Evolutionary conservation across 1,140 invertebrate genomes (phyloP).

Genomic region (Magallana ariakensis): DNA sequence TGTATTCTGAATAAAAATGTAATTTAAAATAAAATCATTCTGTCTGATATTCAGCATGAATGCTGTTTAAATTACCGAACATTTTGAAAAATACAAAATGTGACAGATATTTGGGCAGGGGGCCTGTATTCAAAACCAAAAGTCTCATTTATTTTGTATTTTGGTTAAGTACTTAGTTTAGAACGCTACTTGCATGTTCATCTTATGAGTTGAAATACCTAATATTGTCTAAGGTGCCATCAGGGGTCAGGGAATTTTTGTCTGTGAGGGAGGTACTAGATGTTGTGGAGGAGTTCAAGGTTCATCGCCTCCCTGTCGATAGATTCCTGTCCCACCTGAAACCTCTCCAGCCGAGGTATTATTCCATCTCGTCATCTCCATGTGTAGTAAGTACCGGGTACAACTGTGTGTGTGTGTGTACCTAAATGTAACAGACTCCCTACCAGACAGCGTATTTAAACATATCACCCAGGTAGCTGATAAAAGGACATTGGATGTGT

Average conservation of each 20-base stretch:
- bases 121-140: too few relatives aligned
- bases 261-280: conserved; percentile 55
- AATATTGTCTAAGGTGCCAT: background rate
- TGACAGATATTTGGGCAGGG: too few relatives aligned
- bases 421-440: too few relatives aligned
- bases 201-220: too few relatives aligned
- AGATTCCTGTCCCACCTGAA: conserved; percentile 57
- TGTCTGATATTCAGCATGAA: too few relatives aligned
- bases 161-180: too few relatives aligned
- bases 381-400: conserved; percentile 84
- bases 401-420: background rate
- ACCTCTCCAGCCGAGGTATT: conserved; percentile 94
- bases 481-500: background rate
- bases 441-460: background rate
- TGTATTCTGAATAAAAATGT: too few relatives aligned
- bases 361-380: conserved; percentile 98
- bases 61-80: too few relatives aligned
- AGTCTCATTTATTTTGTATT: too few relatives aligned
- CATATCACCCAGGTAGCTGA: background rate
- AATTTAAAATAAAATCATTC: too few relatives aligned
- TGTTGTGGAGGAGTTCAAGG: conserved; percentile 56
- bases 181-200: too few relatives aligned
- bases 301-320: conserved; percentile 36
- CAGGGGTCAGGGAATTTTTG: background rate
- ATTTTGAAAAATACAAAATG: too few relatives aligned